These are phyloP conservation scores for Eulithis prunata DNA, from an alignment of 2,888 invertebrate species.

Conservation along the genomic window DNA sequence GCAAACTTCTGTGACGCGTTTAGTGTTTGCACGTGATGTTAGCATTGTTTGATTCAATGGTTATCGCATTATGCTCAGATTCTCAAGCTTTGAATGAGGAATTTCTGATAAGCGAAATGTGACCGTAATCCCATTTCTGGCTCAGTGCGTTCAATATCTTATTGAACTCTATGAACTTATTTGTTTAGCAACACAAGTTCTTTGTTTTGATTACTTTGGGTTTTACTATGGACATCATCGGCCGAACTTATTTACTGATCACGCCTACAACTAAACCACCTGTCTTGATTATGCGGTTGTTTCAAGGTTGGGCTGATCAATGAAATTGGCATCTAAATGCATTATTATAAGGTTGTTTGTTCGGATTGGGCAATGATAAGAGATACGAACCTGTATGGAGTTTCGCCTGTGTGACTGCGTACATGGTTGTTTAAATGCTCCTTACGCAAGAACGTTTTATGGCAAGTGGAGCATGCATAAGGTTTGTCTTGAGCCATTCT, in stretches of 20 bases:
- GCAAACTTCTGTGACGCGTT: not conserved
- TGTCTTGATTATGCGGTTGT: not conserved
- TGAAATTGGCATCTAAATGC: slow-evolving; percentile 2
- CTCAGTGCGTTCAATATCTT: slow-evolving; percentile 1
- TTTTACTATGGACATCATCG: no score
- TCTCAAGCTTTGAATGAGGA: not conserved
- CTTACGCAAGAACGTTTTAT: slow-evolving; percentile 93
- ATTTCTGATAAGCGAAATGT: not conserved
- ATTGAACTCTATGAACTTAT: not conserved
- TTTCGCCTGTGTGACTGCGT: slow-evolving; percentile 92
- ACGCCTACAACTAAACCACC: not conserved
- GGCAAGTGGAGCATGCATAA: slow-evolving; percentile 93
- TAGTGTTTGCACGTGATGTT: not conserved
- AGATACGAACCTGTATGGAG: slow-evolving; percentile 86
- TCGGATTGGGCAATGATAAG: slow-evolving; percentile 1
- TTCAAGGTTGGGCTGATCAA: not conserved
- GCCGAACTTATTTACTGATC: not conserved
- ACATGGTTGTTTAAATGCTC: slow-evolving; percentile 94
- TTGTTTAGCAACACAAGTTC: no score
- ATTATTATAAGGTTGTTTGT: not conserved
- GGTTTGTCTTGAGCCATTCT: slow-evolving; percentile 93
- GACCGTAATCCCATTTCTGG: not conserved
- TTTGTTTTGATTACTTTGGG: no score
- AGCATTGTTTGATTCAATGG: no score
- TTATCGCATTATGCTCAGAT: not conserved